Conservation (phyloP, 2,888 invertebrate genomes). For the Dryocosmus kuriphilus region DNA sequence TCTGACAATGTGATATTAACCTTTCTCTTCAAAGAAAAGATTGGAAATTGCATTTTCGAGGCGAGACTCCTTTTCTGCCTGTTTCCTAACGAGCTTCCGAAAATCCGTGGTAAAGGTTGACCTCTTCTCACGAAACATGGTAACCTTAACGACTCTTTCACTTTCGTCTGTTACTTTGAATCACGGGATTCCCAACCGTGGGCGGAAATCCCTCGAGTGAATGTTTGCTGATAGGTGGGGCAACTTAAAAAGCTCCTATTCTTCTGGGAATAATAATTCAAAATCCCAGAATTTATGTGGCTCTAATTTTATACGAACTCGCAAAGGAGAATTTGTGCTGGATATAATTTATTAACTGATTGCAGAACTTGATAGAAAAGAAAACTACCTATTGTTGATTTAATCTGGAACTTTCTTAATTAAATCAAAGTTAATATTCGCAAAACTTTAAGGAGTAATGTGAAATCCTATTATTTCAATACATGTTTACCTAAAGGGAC, state of each 20-base stretch:
- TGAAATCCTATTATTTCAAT: too few relatives aligned
- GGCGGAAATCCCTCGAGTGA: not conserved
- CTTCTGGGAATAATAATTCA: conserved; percentile 17
- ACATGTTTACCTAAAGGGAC: too few relatives aligned
- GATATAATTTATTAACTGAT: not conserved
- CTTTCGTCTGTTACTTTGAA: not conserved
- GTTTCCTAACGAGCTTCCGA: not conserved
- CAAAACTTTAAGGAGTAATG: too few relatives aligned
- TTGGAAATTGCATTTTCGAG: conserved; percentile 5
- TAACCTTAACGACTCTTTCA: conserved; percentile 27
- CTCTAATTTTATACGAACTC: conserved; percentile 5
- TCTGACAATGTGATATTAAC: too few relatives aligned
- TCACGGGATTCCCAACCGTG: not conserved
- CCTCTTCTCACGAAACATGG: conserved; percentile 2
- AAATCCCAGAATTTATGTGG: not conserved
- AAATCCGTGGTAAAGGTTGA: not conserved
- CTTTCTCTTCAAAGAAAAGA: not conserved
- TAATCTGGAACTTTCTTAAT: too few relatives aligned
- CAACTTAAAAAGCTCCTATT: conserved; percentile 12
- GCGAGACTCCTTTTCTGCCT: not conserved
- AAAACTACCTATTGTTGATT: not conserved
- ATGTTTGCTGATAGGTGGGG: conserved; percentile 8
- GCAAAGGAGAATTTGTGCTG: not conserved
- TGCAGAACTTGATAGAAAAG: not conserved
- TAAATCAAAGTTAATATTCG: too few relatives aligned